Conservation (phyloP, 2,888 invertebrate genomes). For the Drosophila macrospina region DNA sequence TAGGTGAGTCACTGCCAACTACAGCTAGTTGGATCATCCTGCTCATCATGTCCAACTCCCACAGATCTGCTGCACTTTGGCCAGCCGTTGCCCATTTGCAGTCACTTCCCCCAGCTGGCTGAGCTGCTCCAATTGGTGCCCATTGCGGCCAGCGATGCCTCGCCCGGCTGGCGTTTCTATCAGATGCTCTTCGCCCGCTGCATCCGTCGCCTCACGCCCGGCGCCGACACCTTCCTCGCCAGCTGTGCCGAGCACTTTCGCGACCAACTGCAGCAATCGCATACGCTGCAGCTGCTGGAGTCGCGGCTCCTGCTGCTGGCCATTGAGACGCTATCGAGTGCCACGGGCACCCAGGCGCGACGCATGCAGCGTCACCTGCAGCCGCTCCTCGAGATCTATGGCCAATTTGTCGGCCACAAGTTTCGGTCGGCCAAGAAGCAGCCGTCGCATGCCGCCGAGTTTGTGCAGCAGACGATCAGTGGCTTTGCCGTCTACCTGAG, state of each 20-base stretch:
- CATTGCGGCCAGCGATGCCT: neutral
- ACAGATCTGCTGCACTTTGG: conserved; percentile 84
- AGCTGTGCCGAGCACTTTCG: conserved; percentile 57
- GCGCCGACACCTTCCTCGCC: conserved; percentile 70
- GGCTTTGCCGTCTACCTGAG: conserved; percentile 64
- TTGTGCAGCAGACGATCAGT: conserved; percentile 75
- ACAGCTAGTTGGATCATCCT: no score
- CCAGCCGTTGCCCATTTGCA: conserved; percentile 74
- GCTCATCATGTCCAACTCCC: no score
- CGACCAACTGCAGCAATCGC: conserved; percentile 35
- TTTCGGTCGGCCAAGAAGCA: conserved; percentile 53
- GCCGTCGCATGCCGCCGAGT: conserved; percentile 68
- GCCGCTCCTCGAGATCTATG: conserved; percentile 59
- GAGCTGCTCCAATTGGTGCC: conserved; percentile 74
- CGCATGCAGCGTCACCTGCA: conserved; percentile 67
- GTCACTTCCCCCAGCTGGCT: conserved; percentile 65
- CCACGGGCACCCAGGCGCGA: conserved; percentile 59
- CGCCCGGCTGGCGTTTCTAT: conserved; percentile 74
- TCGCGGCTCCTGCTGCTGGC: conserved; percentile 72
- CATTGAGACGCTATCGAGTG: conserved; percentile 73
- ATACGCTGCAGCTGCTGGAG: conserved; percentile 40
- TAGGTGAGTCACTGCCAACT: conserved; percentile 46
- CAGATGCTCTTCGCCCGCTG: conserved; percentile 73
- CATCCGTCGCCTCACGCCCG: conserved; percentile 62
- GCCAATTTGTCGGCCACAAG: conserved; percentile 48